A percentile compares a stretch with the other conserved stretches of the same genome.
Conservation (phyloP, 30 jellyfish, hydroid and myxozoan species). For the Nemopilema nomurai region DNA sequence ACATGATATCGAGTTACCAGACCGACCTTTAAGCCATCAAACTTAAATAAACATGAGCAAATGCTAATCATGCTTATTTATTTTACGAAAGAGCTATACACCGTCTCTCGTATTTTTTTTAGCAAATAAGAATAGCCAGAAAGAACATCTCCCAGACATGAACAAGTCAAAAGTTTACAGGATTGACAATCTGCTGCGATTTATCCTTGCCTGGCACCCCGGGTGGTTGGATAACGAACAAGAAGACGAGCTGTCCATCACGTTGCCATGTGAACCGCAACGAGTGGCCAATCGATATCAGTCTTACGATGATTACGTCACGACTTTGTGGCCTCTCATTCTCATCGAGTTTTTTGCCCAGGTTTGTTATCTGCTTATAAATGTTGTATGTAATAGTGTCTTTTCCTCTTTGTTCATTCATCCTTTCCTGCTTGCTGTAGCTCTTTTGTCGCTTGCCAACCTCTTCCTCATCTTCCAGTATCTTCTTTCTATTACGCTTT, state of each 20-base stretch:
- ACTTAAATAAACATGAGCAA: too few species aligned
- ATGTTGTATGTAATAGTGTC: too few species aligned
- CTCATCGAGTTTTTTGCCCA: conserved; percentile 78
- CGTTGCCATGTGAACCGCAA: conserved; percentile 40
- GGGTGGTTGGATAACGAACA: conserved; percentile 60
- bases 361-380: conserved; percentile 19
- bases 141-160: conserved; percentile 52
- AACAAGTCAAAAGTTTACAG: conserved; percentile 29
- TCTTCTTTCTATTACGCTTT: too few species aligned
- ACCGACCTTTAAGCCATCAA: too few species aligned
- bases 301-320: conserved; percentile 71
- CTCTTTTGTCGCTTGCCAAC: too few species aligned
- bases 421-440: too few species aligned
- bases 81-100: too few species aligned
- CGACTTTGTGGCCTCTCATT: conserved; percentile 74
- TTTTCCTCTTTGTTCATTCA: too few species aligned
- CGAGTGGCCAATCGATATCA: conserved; percentile 26
- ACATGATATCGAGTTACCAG: too few species aligned
- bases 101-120: not conserved
- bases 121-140: not conserved
- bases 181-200: conserved; percentile 32
- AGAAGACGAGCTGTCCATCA: conserved; percentile 46
- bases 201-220: conserved; percentile 69
- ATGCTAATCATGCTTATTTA: too few species aligned
- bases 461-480: too few species aligned